These are phyloP conservation scores for Tipula lateralis DNA, from an alignment of 2,888 invertebrate species.

Conservation along the genomic window DNA sequence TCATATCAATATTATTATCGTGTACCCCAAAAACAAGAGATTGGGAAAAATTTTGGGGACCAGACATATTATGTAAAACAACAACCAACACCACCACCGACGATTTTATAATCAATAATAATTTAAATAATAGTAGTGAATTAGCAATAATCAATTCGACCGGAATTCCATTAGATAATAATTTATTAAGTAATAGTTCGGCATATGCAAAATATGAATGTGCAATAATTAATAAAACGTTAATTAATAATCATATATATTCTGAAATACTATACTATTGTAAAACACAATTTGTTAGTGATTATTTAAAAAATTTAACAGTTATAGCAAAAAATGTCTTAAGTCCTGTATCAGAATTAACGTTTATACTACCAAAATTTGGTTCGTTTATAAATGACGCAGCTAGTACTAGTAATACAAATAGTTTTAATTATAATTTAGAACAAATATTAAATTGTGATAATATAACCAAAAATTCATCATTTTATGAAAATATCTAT, in stretches of 20 bases:
- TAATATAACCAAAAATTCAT: slow-evolving; percentile 30
- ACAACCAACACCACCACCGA: slow-evolving; percentile 15
- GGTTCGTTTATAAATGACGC: neutral
- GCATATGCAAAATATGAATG: slow-evolving; percentile 24
- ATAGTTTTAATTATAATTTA: slow-evolving; percentile 37
- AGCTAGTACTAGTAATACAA: slow-evolving; percentile 27
- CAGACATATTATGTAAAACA: slow-evolving; percentile 40
- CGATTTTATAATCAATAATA: slow-evolving; percentile 30
- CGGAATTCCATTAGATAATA: slow-evolving; percentile 24
- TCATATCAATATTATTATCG: slow-evolving; percentile 25
- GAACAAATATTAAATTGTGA: slow-evolving; percentile 32
- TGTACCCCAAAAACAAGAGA: slow-evolving; percentile 30
- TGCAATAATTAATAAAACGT: slow-evolving; percentile 27
- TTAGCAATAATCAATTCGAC: slow-evolving; percentile 25
- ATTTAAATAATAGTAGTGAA: slow-evolving; percentile 27
- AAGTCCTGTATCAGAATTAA: slow-evolving; percentile 44
- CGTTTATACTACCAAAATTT: slow-evolving; percentile 41
- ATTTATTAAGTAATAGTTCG: neutral
- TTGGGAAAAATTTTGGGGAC: slow-evolving; percentile 39
- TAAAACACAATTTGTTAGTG: slow-evolving; percentile 33
- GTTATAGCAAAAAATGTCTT: slow-evolving; percentile 40
- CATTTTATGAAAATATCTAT: slow-evolving; percentile 31
- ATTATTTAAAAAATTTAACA: slow-evolving; percentile 41
- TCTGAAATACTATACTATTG: slow-evolving; percentile 31
- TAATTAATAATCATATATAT: neutral